Conservation (phyloP, 2,888 invertebrate genomes). For the Artemia sinica region DNA sequence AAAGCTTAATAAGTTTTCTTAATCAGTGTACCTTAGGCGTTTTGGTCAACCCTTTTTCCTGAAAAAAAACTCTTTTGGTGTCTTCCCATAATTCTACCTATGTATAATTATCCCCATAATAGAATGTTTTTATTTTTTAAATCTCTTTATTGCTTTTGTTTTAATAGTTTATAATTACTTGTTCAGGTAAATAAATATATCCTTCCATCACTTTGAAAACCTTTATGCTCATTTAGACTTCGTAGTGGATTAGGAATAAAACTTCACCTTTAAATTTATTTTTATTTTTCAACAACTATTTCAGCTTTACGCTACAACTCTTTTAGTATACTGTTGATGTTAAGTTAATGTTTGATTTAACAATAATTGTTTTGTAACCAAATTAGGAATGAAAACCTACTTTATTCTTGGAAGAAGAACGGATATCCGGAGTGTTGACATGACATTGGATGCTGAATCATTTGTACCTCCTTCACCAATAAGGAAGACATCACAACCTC, state of each 20-base stretch:
- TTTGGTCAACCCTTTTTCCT: too few relatives aligned
- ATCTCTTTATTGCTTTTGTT: too few relatives aligned
- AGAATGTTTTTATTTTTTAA: too few relatives aligned
- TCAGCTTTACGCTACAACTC: conserved; percentile 15
- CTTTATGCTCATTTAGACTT: too few relatives aligned
- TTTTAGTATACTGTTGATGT: conserved; percentile 18
- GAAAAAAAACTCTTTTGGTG: too few relatives aligned
- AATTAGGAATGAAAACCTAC: conserved; percentile 45
- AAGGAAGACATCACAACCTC: conserved; percentile 31
- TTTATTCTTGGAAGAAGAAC: conserved; percentile 60
- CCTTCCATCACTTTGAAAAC: too few relatives aligned
- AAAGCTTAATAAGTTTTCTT: too few relatives aligned
- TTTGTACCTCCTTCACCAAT: conserved; percentile 29
- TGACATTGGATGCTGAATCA: conserved; percentile 1
- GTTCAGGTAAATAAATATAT: too few relatives aligned
- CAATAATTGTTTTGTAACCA: conserved; percentile 16
- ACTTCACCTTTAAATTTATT: conserved; percentile 17
- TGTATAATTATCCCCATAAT: too few relatives aligned
- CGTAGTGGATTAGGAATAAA: not conserved
- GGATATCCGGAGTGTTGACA: conserved; percentile 31
- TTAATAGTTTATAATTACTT: too few relatives aligned
- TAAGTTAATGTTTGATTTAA: conserved; percentile 11
- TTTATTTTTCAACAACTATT: conserved; percentile 20
- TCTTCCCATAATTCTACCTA: too few relatives aligned
- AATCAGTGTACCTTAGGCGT: too few relatives aligned